Percentiles rank a stretch among this genome's conserved stretches.
phyloP scores from a whole-genome alignment of 1,140 invertebrate species.

The Zaprionus capensis region DNA sequence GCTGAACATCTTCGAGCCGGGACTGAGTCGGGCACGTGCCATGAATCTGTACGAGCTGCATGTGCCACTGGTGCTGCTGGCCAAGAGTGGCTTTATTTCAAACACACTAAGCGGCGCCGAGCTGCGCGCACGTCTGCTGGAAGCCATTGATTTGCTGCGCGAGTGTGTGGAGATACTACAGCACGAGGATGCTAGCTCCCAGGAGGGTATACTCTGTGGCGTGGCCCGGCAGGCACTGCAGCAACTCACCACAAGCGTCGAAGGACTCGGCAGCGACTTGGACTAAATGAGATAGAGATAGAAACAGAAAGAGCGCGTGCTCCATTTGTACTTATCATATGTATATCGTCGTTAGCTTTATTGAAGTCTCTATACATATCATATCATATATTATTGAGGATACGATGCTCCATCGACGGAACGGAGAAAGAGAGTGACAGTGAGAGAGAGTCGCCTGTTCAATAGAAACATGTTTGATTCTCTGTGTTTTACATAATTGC shows the following conservation, averaged over 20 bases:
- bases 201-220: slow-evolving; percentile 89
- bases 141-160: slow-evolving; percentile 86
- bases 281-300: slow-evolving; percentile 30
- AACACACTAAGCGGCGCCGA: slow-evolving; percentile 86
- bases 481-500: slow-evolving; percentile 37
- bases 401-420: not conserved
- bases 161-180: slow-evolving; percentile 88
- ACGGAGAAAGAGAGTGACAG: not conserved
- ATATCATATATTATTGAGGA: slow-evolving; percentile 6
- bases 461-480: slow-evolving; percentile 7
- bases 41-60: slow-evolving; percentile 92
- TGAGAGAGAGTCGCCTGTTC: slow-evolving; percentile 5
- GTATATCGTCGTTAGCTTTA: slow-evolving; percentile 47
- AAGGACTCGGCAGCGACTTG: slow-evolving; percentile 77
- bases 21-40: slow-evolving; percentile 89
- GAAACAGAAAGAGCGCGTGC: not conserved
- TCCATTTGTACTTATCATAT: slow-evolving; percentile 49
- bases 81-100: slow-evolving; percentile 87
- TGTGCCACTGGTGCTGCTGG: slow-evolving; percentile 89
- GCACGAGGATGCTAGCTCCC: slow-evolving; percentile 88
- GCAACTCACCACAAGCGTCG: slow-evolving; percentile 88
- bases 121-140: slow-evolving; percentile 87
- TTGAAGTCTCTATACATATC: slow-evolving; percentile 34
- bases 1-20: slow-evolving; percentile 90
- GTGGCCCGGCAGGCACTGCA: slow-evolving; percentile 87